A percentile compares a stretch with the other conserved stretches of the same genome.
These are phyloP conservation scores for Polia nebulosa DNA, from an alignment of 2,888 invertebrate genomes.

Conservation along the genomic window DNA sequence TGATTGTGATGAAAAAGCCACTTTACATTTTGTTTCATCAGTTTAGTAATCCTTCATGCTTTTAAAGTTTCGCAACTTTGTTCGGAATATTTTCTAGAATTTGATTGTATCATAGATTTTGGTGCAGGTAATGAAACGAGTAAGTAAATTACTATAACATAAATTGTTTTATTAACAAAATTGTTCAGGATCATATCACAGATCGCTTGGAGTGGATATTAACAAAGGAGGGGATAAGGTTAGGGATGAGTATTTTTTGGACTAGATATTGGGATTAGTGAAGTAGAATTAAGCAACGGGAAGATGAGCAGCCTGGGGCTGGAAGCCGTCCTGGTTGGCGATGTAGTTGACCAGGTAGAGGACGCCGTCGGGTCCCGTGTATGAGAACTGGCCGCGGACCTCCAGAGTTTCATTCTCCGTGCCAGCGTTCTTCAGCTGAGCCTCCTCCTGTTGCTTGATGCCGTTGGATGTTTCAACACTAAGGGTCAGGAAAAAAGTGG, in stretches of 20 bases:
- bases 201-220: conserved; percentile 81
- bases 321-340: conserved; percentile 90
- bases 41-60: conserved; percentile 29
- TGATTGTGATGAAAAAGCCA: conserved; percentile 29
- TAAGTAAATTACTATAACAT: conserved; percentile 75
- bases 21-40: conserved; percentile 31
- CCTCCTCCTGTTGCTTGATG: conserved; percentile 69
- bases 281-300: conserved; percentile 71
- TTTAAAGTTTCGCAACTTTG: conserved; percentile 9
- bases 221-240: conserved; percentile 68
- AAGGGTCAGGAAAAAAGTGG: conserved; percentile 35
- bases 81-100: neutral
- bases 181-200: conserved; percentile 84
- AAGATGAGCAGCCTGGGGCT: conserved; percentile 82
- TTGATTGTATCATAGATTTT: neutral
- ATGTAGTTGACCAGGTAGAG: conserved; percentile 87
- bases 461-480: conserved; percentile 82
- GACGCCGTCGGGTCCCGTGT: conserved; percentile 85
- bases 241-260: conserved; percentile 80
- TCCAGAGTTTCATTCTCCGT: conserved; percentile 76
- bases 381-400: conserved; percentile 80
- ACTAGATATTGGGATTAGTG: conserved; percentile 75
- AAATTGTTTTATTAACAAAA: conserved; percentile 81
- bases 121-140: conserved; percentile 53
- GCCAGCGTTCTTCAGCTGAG: conserved; percentile 75